Evolutionary conservation across 2,888 invertebrate species (phyloP).

Genomic region (Chalcosyrphus nemorum): DNA sequence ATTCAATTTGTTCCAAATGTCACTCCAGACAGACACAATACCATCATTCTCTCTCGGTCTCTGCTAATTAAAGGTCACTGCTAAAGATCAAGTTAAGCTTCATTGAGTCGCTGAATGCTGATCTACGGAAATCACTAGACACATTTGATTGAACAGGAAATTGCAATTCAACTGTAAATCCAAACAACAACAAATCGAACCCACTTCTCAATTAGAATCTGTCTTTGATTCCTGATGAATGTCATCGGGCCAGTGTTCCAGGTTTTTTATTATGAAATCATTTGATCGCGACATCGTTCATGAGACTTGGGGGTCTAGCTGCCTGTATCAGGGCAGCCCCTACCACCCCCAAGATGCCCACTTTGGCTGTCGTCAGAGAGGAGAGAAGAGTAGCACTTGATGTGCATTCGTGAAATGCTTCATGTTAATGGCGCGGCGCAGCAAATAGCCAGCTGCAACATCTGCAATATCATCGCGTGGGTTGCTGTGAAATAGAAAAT

Average conservation of each 20-base stretch:
- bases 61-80: conserved; percentile 61
- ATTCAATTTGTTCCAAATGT: conserved; percentile 34
- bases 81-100: conserved; percentile 54
- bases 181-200: not conserved
- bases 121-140: conserved; percentile 20
- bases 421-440: conserved; percentile 63
- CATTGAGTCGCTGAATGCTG: conserved; percentile 4
- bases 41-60: no score
- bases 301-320: not conserved
- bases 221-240: conserved; percentile 12
- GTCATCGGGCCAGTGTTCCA: conserved; percentile 19
- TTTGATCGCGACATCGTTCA: conserved; percentile 46
- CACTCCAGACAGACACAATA: conserved; percentile 13
- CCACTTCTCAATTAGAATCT: conserved; percentile 21
- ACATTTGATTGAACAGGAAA: conserved; percentile 60
- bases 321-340: no score
- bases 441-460: conserved; percentile 63
- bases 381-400: conserved; percentile 56
- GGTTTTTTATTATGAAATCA: conserved; percentile 54
- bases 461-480: conserved; percentile 59
- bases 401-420: conserved; percentile 67
- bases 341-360: conserved; percentile 6
- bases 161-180: conserved; percentile 54
- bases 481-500: conserved; percentile 36
- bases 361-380: conserved; percentile 40